A percentile compares a stretch with the other conserved stretches of the same genome.
These are phyloP conservation scores for Gambelia wislizenii DNA, from an alignment of 2,797 vertebrate species.

Conservation along the genomic window DNA sequence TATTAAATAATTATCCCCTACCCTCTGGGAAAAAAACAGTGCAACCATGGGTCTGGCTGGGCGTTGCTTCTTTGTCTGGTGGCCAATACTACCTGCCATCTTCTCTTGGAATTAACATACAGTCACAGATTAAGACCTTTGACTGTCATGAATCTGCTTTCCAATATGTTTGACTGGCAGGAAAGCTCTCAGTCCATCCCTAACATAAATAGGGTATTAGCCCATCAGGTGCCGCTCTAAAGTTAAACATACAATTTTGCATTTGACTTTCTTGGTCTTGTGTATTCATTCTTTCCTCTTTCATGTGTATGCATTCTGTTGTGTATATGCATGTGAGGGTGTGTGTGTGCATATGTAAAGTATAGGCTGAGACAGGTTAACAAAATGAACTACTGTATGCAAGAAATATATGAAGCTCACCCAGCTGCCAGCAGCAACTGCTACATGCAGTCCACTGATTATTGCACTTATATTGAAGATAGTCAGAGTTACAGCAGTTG, in stretches of 20 bases:
- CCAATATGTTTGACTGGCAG: slow-evolving; percentile 83
- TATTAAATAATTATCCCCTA: slow-evolving; percentile 74
- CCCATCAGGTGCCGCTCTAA: slow-evolving; percentile 71
- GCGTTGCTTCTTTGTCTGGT: slow-evolving; percentile 63
- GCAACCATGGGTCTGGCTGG: slow-evolving; percentile 52
- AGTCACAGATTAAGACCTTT: slow-evolving; percentile 89
- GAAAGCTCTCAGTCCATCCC: slow-evolving; percentile 77
- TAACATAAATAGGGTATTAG: slow-evolving; percentile 81
- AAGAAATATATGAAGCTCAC: slow-evolving; percentile 90
- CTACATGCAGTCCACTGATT: slow-evolving; percentile 85
- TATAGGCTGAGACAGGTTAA: slow-evolving; percentile 75
- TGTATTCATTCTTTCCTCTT: slow-evolving; percentile 77
- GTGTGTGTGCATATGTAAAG: slow-evolving; percentile 74
- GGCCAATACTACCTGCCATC: slow-evolving; percentile 78
- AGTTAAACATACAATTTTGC: slow-evolving; percentile 76
- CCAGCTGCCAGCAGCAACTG: slow-evolving; percentile 85
- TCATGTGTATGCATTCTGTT: slow-evolving; percentile 77
- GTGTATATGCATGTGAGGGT: slow-evolving; percentile 74
- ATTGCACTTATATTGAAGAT: slow-evolving; percentile 89
- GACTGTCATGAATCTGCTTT: slow-evolving; percentile 91
- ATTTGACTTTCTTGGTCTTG: slow-evolving; percentile 66
- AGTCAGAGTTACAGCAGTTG: slow-evolving; percentile 84
- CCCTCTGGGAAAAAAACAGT: background rate
- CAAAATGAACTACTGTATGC: slow-evolving; percentile 93
- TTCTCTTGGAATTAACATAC: slow-evolving; percentile 87